These are phyloP conservation scores for Riparia riparia DNA, from an alignment of 2,113 vertebrate genomes.

Conservation along the genomic window DNA sequence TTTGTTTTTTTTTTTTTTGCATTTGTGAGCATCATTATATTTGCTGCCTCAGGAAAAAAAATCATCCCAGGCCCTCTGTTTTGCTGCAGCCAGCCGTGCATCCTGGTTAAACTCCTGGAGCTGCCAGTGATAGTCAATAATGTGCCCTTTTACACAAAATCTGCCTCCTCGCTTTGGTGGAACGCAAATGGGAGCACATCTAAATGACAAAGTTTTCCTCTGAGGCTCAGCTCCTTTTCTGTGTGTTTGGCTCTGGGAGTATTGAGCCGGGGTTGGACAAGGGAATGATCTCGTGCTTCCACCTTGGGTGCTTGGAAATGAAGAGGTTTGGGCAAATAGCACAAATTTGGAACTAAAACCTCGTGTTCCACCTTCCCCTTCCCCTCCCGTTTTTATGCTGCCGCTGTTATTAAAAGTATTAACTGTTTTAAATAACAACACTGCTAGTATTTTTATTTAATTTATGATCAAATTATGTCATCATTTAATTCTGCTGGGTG, in stretches of 20 bases:
- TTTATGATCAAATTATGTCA: not conserved
- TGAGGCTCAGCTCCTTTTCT: not conserved
- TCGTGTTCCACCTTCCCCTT: not conserved
- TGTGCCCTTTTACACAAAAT: conserved; percentile 10
- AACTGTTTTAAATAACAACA: not conserved
- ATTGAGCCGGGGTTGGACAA: not conserved
- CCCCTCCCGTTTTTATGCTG: accelerated
- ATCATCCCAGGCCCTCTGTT: not conserved
- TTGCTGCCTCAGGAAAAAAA: not conserved
- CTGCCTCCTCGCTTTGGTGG: not conserved
- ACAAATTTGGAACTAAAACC: not conserved
- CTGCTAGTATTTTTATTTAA: not conserved
- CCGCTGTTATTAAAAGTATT: not conserved
- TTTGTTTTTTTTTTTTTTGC: not conserved
- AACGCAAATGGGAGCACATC: not conserved
- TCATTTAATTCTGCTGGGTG: not conserved
- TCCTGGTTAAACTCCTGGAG: conserved; percentile 10
- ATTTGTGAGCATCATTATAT: not conserved
- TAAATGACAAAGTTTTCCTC: not conserved
- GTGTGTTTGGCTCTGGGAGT: not conserved
- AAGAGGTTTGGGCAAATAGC: not conserved
- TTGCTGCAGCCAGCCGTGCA: not conserved
- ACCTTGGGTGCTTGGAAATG: not conserved
- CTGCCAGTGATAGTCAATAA: conserved; percentile 46
- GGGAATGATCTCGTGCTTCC: not conserved